phyloP scores from a whole-genome alignment of 1,140 invertebrate genomes.

The Drosophila obscura region DNA sequence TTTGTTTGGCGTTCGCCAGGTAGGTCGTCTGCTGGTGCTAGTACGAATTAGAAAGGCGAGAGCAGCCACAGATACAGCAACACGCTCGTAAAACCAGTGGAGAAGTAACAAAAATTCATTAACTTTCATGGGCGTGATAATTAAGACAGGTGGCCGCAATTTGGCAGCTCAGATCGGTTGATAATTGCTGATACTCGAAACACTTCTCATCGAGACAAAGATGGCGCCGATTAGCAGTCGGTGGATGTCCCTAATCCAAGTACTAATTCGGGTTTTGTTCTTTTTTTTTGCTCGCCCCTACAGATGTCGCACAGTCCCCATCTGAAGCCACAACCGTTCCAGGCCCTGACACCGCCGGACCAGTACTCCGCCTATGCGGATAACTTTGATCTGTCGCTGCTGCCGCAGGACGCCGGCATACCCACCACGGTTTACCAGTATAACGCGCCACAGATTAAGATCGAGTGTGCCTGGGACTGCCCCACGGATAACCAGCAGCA shows the following conservation, averaged over 20 bases:
- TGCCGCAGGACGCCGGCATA: conserved; percentile 85
- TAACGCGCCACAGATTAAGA: conserved; percentile 79
- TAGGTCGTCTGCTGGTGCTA: conserved; percentile 41
- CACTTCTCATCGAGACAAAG: conserved; percentile 3
- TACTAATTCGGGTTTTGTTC: conserved; percentile 14
- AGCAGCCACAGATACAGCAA: conserved; percentile 20
- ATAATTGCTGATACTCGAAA: conserved; percentile 34
- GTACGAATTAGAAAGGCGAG: conserved; percentile 68
- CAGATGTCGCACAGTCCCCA: conserved; percentile 94
- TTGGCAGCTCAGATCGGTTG: conserved; percentile 30
- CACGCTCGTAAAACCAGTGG: background rate
- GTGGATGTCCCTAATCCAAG: no score
- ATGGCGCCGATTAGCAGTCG: conserved; percentile 60
- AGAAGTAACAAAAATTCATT: conserved; percentile 35
- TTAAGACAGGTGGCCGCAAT: conserved; percentile 51
- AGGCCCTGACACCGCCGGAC: conserved; percentile 80
- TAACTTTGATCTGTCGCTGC: conserved; percentile 89
- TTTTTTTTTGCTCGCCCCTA: conserved; percentile 51
- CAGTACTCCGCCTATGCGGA: conserved; percentile 88
- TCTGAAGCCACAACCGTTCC: conserved; percentile 86
- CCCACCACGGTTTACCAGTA: conserved; percentile 78
- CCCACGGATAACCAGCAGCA: conserved; percentile 39
- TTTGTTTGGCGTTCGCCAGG: conserved; percentile 50
- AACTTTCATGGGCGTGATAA: conserved; percentile 53
- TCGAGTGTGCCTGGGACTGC: conserved; percentile 73